Base-by-base conservation (phyloP, 1,140 invertebrate species). In the Achatina immaculata region DNA sequence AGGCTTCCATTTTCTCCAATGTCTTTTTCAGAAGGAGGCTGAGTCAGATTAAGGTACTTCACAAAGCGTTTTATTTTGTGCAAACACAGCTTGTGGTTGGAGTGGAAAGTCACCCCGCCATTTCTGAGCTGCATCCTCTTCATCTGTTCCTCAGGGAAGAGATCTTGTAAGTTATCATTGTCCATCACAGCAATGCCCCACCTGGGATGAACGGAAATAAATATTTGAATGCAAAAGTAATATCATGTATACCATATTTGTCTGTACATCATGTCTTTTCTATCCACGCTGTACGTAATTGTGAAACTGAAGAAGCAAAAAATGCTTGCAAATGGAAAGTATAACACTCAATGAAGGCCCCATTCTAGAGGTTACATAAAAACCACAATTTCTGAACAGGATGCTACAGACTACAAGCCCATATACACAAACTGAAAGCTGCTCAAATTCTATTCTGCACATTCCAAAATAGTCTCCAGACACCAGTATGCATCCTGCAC, bases 1-100 rank as follows among this genome's bases (percentile, higher is more conserved):
- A 96, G 96, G 88, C 98, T 95, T 36, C 98, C 98, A 90, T 99
- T 99, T 31, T 96, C 91, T 0, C 96, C 95, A 0, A 98, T 95
- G 88, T 98, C 96, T 24, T 93, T 94, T 58, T 93, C 93, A 69
- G 48, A 77, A 81, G 94, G 92, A 24, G 88, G 88, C 0, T 82
- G n/a, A 0, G 36, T 93, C 72, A 94, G 93, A n/a, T 88, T 78
- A 21, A 80, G 72, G 36, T 80, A 42, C 28, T 84, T 28, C 34
- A 85, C 87, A 55, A 91, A 69, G 42, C 93, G 89, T 4, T 92
- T 91, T 79, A 98, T 98, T 84, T 95, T 94, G 80, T 94, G 91
- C 4, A 94, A 91, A 90, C 98, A 99, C 0, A 99, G 92, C 88
- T 97, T 97, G n/a, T 96, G 95, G 91, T 99, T 99, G 88, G 96